Conservation (phyloP, 2,797 vertebrate species). For the Spondyliosoma cantharus region DNA sequence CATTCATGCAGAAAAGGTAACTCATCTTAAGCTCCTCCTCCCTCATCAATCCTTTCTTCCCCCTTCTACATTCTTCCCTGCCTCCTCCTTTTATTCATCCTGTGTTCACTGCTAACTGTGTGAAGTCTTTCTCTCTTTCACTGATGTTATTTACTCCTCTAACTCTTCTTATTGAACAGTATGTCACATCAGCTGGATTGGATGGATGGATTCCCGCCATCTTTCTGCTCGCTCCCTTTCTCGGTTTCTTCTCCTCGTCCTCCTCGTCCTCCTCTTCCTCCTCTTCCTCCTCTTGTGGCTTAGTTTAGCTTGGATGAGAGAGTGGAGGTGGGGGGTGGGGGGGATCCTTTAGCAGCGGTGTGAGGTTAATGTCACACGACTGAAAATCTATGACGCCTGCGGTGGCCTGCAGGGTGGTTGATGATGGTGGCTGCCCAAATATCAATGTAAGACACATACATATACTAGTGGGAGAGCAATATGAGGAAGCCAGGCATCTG, state of each 20-base stretch:
- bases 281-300: conserved; percentile 18
- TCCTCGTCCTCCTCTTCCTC: neutral
- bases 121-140: conserved; percentile 37
- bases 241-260: neutral
- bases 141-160: conserved; percentile 33
- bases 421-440: conserved; percentile 48
- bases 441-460: conserved; percentile 48
- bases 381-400: conserved; percentile 70
- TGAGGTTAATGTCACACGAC: conserved; percentile 66
- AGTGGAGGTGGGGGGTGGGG: neutral
- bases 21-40: conserved; percentile 43
- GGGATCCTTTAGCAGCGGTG: conserved; percentile 34
- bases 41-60: conserved; percentile 23
- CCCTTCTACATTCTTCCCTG: conserved; percentile 4
- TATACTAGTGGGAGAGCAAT: conserved; percentile 37
- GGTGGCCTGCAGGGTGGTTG: conserved; percentile 52
- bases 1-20: conserved; percentile 45
- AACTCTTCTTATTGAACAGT: conserved; percentile 31
- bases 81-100: conserved; percentile 32
- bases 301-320: conserved; percentile 46
- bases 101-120: conserved; percentile 27
- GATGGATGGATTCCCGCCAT: conserved; percentile 10
- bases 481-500: neutral
- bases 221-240: conserved; percentile 9
- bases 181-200: conserved; percentile 30